Evolutionary conservation across 2,797 vertebrate species (phyloP).

Genomic region (Euthynnus affinis): DNA sequence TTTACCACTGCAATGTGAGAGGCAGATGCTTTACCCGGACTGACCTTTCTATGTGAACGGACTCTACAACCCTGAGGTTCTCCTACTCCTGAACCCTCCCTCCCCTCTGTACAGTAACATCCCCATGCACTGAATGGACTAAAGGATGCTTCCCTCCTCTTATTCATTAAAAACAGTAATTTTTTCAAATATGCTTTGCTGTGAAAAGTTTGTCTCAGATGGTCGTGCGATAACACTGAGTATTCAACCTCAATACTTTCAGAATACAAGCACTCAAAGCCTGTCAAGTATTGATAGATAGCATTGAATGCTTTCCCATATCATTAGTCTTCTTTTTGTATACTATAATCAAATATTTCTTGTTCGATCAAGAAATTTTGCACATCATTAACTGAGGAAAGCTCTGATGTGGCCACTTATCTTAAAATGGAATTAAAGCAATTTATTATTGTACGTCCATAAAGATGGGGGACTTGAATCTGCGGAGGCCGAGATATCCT

Average conservation of each 20-base stretch:
- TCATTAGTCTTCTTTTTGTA: too few species aligned
- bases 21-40: slow-evolving; percentile 44
- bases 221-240: not conserved
- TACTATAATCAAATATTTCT: not conserved
- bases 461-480: not conserved
- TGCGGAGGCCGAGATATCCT: too few species aligned
- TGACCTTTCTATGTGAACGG: slow-evolving; percentile 41
- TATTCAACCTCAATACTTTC: not conserved
- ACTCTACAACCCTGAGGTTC: slow-evolving; percentile 19
- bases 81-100: slow-evolving; percentile 6
- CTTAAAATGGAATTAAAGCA: not conserved
- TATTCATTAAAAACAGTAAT: slow-evolving; percentile 62
- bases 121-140: slow-evolving; percentile 17
- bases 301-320: too few species aligned
- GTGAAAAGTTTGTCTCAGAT: slow-evolving; percentile 20
- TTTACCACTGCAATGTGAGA: slow-evolving; percentile 48
- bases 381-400: not conserved
- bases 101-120: slow-evolving; percentile 41
- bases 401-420: not conserved
- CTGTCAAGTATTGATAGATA: not conserved
- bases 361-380: not conserved
- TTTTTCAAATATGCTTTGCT: slow-evolving; percentile 36
- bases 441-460: not conserved
- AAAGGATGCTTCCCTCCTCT: slow-evolving; percentile 26
- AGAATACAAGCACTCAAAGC: slow-evolving; percentile 8